Conservation (phyloP, 2,113 vertebrate species). For the Dasyurus viverrinus region DNA sequence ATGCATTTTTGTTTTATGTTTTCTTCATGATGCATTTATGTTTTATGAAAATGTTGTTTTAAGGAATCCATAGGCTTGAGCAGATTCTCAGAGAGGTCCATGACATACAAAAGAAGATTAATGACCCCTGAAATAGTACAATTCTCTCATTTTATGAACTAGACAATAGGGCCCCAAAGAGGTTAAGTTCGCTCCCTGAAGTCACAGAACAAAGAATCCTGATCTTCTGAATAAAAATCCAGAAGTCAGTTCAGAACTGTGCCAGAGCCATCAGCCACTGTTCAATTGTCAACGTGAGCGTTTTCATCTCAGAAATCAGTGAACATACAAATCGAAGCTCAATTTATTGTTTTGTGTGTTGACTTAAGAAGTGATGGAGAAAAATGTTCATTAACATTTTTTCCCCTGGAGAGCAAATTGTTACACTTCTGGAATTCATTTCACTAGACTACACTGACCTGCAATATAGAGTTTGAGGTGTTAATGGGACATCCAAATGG, state of each 20-base stretch:
- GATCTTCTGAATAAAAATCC: neutral
- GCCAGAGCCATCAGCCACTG: no score
- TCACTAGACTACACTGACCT: neutral
- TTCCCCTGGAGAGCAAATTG: neutral
- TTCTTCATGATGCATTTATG: no score
- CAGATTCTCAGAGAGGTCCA: neutral
- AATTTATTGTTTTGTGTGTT: neutral
- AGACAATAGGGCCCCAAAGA: neutral
- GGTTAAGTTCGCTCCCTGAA: neutral
- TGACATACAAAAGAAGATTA: no score
- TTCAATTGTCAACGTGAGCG: no score
- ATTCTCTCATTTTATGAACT: neutral
- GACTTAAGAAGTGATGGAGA: neutral
- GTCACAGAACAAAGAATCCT: neutral
- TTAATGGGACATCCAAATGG: neutral
- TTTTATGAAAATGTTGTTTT: neutral
- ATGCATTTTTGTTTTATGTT: no score
- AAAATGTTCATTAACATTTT: neutral
- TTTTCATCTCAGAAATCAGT: no score
- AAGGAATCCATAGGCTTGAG: neutral
- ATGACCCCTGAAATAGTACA: neutral
- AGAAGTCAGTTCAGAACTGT: neutral
- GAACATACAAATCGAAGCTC: no score
- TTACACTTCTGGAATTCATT: neutral
- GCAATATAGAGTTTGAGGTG: neutral